Conservation (phyloP, 2,888 invertebrate species). For the Tetragnatha montana region DNA sequence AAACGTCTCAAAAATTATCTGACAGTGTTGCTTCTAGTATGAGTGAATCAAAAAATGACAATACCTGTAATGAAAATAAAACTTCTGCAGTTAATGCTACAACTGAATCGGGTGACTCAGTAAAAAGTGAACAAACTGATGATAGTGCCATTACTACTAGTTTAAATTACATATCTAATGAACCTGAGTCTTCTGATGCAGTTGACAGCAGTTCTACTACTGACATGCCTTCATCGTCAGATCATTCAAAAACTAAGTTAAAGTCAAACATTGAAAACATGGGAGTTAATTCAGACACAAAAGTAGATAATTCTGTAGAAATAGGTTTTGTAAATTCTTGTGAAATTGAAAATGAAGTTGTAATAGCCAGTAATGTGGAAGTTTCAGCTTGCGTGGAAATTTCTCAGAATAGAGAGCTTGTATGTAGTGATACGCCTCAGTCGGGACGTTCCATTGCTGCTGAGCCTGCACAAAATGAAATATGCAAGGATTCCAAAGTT, state of each 20-base stretch:
- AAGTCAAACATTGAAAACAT: conserved; percentile 14
- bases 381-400: conserved; percentile 38
- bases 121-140: conserved; percentile 63
- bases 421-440: conserved; percentile 26
- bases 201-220: conserved; percentile 49
- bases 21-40: neutral
- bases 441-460: conserved; percentile 39
- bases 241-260: conserved; percentile 29
- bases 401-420: conserved; percentile 46
- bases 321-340: conserved; percentile 42
- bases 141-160: conserved; percentile 69
- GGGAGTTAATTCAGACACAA: conserved; percentile 41
- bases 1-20: neutral
- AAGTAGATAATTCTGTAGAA: conserved; percentile 45
- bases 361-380: conserved; percentile 54
- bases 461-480: conserved; percentile 41
- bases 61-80: conserved; percentile 15
- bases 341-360: conserved; percentile 61
- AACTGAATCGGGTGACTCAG: conserved; percentile 50
- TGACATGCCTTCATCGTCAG: conserved; percentile 3
- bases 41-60: conserved; percentile 11
- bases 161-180: conserved; percentile 65
- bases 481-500: conserved; percentile 39
- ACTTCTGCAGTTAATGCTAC: conserved; percentile 14
- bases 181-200: conserved; percentile 55